Percentiles rank a stretch among this genome's conserved stretches.
phyloP scores from a whole-genome alignment of 2,888 invertebrate species.

The Eupithecia subfuscata region DNA sequence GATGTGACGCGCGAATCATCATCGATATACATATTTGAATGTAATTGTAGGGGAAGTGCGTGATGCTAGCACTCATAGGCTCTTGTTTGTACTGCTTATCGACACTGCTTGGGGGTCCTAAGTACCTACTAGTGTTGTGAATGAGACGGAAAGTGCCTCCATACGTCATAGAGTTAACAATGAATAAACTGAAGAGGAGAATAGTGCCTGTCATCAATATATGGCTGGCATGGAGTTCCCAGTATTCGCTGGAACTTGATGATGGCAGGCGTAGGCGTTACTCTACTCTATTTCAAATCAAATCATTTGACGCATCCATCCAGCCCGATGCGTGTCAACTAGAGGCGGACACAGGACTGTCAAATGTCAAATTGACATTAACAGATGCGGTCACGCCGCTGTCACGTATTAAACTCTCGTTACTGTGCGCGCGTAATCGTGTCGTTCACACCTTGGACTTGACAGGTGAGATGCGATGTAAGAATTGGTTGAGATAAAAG shows the following conservation, averaged over 20 bases:
- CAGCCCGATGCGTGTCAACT: background rate
- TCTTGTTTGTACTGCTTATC: background rate
- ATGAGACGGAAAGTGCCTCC: background rate
- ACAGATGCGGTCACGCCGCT: slow-evolving; percentile 38
- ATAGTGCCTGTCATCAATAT: background rate
- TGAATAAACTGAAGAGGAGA: background rate
- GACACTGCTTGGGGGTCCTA: background rate
- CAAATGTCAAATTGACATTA: slow-evolving; percentile 40
- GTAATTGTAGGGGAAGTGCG: background rate
- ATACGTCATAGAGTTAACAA: background rate
- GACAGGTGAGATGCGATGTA: slow-evolving; percentile 29
- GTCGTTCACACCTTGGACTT: slow-evolving; percentile 33
- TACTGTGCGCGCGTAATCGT: slow-evolving; percentile 32
- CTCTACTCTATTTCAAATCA: slow-evolving; percentile 10
- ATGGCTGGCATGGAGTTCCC: background rate
- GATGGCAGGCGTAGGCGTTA: slow-evolving; percentile 2
- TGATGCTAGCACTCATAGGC: background rate
- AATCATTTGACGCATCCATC: slow-evolving; percentile 6
- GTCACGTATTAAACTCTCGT: slow-evolving; percentile 33
- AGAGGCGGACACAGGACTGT: slow-evolving; percentile 20
- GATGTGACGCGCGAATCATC: background rate
- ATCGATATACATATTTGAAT: slow-evolving; percentile 14
- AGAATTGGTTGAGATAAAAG: background rate
- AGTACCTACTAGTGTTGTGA: background rate
- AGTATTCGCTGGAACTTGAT: background rate